Evolutionary conservation across 2,113 vertebrate genomes (phyloP), one percentile per base, ranked within the genome.

Genomic region (Thamnophis sirtalis): DNA sequence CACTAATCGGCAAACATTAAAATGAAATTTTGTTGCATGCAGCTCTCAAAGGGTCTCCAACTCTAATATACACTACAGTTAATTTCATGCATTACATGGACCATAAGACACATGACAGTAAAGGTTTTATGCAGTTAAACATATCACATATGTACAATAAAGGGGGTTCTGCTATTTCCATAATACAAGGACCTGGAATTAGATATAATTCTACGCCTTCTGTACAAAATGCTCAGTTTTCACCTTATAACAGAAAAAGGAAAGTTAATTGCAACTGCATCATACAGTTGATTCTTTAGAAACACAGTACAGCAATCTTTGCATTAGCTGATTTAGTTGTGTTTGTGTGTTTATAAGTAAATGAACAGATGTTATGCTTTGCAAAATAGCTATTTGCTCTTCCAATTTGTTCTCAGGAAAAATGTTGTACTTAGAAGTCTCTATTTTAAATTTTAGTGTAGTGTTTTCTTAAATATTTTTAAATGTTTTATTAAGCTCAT

Each of bases 401-500:
- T 80, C 55, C 90, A 92, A 58, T 60, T 8, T 63, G 33, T 85
- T 89, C 89, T 90, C 80, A 63, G 0, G 5, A 50, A 86, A 87
- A 92, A 73, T 84, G 94, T 60, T 91, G 86, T 88, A 1, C 26
- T 92, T 92, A 1, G 51, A 91, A 50, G 90, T 15, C 93, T 94
- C 49, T 51, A 24, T n/a, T 90, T 73, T 8, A 6, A 19, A 93
- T 85, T 85, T 17, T 49, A 11, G 5, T 56, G 24, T 43, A 1
- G 10, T 91, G 49, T 0, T 15, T 94, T 93, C 93, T 24, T 43
- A 3, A 22, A 93, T 26, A 93, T 90, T n/a, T n/a, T 68, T n/a
- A n/a, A n/a, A 94, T 90, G 94, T 92, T 84, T 90, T 89, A 93
- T 92, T 24, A 93, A 90, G 93, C 88, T 9, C 21, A n/a, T n/a